A percentile compares a stretch with the other conserved stretches of the same genome.
Evolutionary conservation across 2,797 vertebrate species (phyloP).

Genomic region (Uromys caudimaculatus): DNA sequence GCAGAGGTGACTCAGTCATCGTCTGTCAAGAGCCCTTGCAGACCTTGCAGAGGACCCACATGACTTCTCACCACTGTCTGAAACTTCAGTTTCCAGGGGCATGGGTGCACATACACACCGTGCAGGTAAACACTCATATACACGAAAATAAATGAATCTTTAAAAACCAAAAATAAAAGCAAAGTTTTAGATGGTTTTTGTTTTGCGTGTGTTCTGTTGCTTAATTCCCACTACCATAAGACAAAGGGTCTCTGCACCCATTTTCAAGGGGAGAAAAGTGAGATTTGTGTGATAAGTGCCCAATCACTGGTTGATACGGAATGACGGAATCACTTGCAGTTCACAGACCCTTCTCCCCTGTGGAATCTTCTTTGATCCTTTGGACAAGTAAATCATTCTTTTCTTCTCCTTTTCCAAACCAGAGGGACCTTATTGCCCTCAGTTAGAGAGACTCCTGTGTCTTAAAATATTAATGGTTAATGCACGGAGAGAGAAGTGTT

Average conservation of each 20-base stretch:
- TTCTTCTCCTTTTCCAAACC: neutral
- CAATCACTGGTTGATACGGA: neutral
- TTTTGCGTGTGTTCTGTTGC: neutral
- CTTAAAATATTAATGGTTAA: constrained; percentile 37
- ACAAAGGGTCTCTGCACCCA: neutral
- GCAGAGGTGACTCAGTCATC: neutral
- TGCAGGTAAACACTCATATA: neutral
- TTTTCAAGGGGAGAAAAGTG: constrained; percentile 45
- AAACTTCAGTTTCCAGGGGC: neutral
- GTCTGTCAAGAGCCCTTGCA: too few relatives aligned
- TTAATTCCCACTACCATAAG: neutral
- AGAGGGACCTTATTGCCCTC: neutral
- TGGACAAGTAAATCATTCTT: neutral
- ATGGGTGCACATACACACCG: neutral
- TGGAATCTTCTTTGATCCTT: neutral
- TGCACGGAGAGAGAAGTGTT: constrained; percentile 22
- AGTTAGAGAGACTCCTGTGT: neutral
- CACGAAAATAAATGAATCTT: neutral
- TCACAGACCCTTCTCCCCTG: neutral
- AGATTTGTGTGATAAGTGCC: neutral
- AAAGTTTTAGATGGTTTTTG: neutral
- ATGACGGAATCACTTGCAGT: neutral
- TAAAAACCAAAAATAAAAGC: neutral
- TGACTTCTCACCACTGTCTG: neutral
- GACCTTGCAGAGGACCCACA: neutral